Base-by-base conservation (phyloP, 2,888 invertebrate species). In the Neocrepidodera transversa region DNA sequence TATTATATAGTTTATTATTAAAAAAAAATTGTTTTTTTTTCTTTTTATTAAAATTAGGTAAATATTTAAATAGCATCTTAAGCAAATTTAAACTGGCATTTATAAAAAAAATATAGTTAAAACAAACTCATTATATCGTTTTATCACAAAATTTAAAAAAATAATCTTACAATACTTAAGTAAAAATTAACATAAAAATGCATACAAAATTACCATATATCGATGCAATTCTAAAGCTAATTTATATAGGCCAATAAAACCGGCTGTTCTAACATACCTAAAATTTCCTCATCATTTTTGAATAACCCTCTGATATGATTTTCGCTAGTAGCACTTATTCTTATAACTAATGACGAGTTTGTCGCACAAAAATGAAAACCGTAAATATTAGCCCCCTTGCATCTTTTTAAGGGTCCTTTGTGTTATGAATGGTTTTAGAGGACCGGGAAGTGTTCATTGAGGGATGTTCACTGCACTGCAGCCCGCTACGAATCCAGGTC, bases 401-500 rank as follows among this genome's bases (percentile, higher is more conserved):
- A 40, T 51, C 2, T 28, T 17, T n/a, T 38, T 13, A 32, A 32
- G 36, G 23, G 13, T 5, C 3, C 16, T 45, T 8, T 49, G 11
- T 23, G 38, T 6, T 36, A 50, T 56, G 58, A 62, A 62, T 58
- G 58, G 30, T 45, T 14, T 16, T 14, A 17, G 28, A 48, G 42
- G 51, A 58, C 47, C 51, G 59, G 59, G 53, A 53, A 52, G 38
- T 14, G 57, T 63, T 58, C 55, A 60, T 60, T 60, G 60, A 60
- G 58, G 43, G 62, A 54, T 59, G 50, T 57, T 52, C 52, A 57
- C 54, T 60, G 60, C 60, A 63, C 47, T 60, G 63, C 63, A 58
- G 60, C 58, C 49, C 58, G n/a, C 20, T 6, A 2, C 23, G 32
- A 35, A 50, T 38, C 11, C 55, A 51, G 60, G 56, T 63, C 63